Evolutionary conservation across 2,113 vertebrate species (phyloP).

Genomic region (Rutilus rutilus): DNA sequence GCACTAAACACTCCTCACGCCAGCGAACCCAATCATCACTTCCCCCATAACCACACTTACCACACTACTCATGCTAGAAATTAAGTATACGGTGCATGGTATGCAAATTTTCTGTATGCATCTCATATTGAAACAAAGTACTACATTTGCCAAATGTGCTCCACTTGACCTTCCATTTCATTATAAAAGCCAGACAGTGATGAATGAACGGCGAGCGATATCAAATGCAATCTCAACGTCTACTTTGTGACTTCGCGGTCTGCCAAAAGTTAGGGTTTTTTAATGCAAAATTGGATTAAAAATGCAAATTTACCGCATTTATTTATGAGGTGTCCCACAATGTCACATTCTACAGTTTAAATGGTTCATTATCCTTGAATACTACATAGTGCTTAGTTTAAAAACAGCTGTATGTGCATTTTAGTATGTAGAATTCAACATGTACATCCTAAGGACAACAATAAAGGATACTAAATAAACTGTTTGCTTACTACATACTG

Average conservation of each 20-base stretch:
- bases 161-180: constrained; percentile 17
- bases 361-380: neutral
- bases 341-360: neutral
- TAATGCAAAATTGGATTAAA: constrained; percentile 5
- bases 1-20: neutral
- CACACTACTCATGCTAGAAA: neutral
- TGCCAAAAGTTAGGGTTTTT: neutral
- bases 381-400: neutral
- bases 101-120: constrained; percentile 14
- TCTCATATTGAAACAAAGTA: neutral
- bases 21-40: neutral
- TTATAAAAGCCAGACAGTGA: constrained; percentile 12
- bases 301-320: neutral
- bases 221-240: neutral
- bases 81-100: neutral
- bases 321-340: neutral
- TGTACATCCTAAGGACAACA: too few species aligned
- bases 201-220: neutral
- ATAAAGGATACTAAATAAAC: neutral
- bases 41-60: neutral
- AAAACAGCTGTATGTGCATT: neutral
- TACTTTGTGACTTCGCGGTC: neutral
- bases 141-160: constrained; percentile 26
- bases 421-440: neutral
- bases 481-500: neutral